Evolutionary conservation across 2,797 vertebrate species (phyloP).

Genomic region (Telmatherina bonti): DNA sequence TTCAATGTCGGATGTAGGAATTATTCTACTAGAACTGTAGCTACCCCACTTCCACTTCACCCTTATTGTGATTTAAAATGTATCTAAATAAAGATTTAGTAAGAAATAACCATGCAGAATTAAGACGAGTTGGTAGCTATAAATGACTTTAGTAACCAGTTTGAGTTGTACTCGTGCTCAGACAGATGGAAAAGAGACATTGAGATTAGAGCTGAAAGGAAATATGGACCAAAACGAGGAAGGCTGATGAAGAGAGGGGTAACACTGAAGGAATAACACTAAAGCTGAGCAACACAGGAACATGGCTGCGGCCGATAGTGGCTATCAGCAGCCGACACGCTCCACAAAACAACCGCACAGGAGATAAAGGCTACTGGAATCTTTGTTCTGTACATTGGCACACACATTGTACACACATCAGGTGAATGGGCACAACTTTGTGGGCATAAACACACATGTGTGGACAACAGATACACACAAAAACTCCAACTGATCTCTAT

Average conservation of each 20-base stretch:
- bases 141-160: conserved; percentile 11
- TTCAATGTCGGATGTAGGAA: not conserved
- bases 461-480: not conserved
- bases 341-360: conserved; percentile 53
- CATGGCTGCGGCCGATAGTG: conserved; percentile 66
- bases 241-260: conserved; percentile 5
- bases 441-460: not conserved
- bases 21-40: not conserved
- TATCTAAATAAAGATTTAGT: conserved; percentile 1
- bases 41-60: not conserved
- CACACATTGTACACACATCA: conserved; percentile 23
- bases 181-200: conserved; percentile 27
- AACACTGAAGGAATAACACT: conserved; percentile 13
- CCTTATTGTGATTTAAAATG: not conserved
- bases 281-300: conserved; percentile 24
- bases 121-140: not conserved
- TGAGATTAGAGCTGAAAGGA: conserved; percentile 37
- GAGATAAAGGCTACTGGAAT: conserved; percentile 64
- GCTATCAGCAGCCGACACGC: conserved; percentile 69
- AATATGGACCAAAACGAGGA: conserved; percentile 9
- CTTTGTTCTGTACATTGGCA: conserved; percentile 58
- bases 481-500: not conserved
- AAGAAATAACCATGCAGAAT: not conserved
- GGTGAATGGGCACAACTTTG: conserved; percentile 26
- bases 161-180: conserved; percentile 14